Conservation (phyloP, 2,113 vertebrate genomes). For the Paradoxurus hermaphroditus region DNA sequence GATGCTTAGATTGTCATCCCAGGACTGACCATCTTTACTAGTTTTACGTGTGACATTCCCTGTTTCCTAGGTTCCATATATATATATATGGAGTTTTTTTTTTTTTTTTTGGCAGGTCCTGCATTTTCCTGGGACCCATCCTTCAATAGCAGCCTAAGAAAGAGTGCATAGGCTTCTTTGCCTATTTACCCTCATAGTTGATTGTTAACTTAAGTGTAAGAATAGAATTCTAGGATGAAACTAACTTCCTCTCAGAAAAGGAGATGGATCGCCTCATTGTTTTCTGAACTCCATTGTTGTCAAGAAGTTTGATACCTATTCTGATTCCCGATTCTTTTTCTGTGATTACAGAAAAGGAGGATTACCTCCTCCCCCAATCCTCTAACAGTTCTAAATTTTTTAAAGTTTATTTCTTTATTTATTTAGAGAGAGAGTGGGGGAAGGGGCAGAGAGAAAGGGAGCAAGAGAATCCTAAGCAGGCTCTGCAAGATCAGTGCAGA, state of each 20-base stretch:
- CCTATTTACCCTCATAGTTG: neutral
- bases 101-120: neutral
- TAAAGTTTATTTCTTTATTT: no score
- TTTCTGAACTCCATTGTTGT: neutral
- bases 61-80: neutral
- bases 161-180: neutral
- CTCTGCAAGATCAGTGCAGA: no score
- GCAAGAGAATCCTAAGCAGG: no score
- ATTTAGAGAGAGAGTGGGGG: no score
- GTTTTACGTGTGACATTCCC: neutral
- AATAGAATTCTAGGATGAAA: conserved; percentile 8
- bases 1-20: neutral
- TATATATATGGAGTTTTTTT: neutral
- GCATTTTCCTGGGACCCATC: neutral
- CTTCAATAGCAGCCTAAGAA: neutral
- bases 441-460: no score
- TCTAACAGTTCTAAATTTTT: neutral
- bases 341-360: no score
- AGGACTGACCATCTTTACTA: neutral
- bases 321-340: neutral
- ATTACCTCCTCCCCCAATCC: neutral
- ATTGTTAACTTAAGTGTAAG: neutral
- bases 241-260: neutral
- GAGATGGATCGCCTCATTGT: neutral
- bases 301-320: neutral